Evolutionary conservation across 2,888 invertebrate species (phyloP).

Genomic region (Labia minor): DNA sequence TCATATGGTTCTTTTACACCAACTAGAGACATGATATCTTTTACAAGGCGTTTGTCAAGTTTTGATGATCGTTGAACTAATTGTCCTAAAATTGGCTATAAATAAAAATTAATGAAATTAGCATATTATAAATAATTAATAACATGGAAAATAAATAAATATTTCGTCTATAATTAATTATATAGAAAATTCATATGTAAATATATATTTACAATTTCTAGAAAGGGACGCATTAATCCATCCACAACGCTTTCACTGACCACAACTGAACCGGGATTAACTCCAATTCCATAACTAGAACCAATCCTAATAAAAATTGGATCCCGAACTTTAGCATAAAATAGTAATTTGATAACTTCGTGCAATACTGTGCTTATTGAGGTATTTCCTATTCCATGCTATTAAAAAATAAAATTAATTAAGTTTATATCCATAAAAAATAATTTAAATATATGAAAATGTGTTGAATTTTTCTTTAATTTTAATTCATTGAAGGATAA

Average conservation of each 20-base stretch:
- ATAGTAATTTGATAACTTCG: slow-evolving; percentile 58
- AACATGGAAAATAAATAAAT: background rate
- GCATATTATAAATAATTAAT: background rate
- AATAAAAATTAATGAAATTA: slow-evolving; percentile 19
- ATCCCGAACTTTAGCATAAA: slow-evolving; percentile 51
- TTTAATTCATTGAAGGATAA: background rate
- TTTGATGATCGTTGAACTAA: slow-evolving; percentile 41
- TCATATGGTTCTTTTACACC: slow-evolving; percentile 39
- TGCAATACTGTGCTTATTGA: slow-evolving; percentile 59
- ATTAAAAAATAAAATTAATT: slow-evolving; percentile 29
- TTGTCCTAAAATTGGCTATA: slow-evolving; percentile 44
- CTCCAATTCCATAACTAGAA: slow-evolving; percentile 54
- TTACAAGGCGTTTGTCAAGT: slow-evolving; percentile 45
- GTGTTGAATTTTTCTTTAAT: background rate
- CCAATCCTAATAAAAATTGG: slow-evolving; percentile 57
- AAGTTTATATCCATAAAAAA: slow-evolving; percentile 9
- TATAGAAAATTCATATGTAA: no score
- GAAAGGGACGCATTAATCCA: slow-evolving; percentile 45
- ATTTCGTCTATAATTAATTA: no score
- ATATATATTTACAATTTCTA: slow-evolving; percentile 50
- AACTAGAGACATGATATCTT: slow-evolving; percentile 42
- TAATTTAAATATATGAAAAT: background rate
- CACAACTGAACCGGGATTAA: slow-evolving; percentile 53
- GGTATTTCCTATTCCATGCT: slow-evolving; percentile 69
- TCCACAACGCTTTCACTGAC: slow-evolving; percentile 52